These are phyloP conservation scores for Darevskia nairensis DNA, from an alignment of 2,797 vertebrate species.

Conservation along the genomic window DNA sequence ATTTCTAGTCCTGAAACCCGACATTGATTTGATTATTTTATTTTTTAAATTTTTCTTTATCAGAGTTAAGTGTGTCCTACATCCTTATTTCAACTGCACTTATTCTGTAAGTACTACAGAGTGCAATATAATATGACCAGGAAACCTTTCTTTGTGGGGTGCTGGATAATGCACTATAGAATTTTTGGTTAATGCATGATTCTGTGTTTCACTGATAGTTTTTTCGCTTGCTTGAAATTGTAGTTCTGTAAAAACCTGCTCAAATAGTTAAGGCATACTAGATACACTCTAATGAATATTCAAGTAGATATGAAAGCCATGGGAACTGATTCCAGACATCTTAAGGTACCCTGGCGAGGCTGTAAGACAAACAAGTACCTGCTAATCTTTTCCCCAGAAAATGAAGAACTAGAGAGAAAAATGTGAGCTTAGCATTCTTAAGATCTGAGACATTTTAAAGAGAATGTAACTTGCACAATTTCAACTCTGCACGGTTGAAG, in stretches of 20 bases:
- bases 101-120: slow-evolving; percentile 61
- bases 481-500: too few species aligned
- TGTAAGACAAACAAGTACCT: slow-evolving; percentile 52
- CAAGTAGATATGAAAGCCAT: slow-evolving; percentile 42
- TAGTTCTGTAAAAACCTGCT: slow-evolving; percentile 62
- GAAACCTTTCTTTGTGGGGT: slow-evolving; percentile 64
- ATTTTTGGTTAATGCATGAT: slow-evolving; percentile 57
- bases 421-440: neutral
- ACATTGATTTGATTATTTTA: slow-evolving; percentile 15
- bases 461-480: neutral
- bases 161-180: slow-evolving; percentile 54
- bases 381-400: slow-evolving; percentile 60
- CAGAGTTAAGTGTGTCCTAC: slow-evolving; percentile 46
- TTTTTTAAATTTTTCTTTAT: slow-evolving; percentile 40
- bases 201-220: slow-evolving; percentile 61
- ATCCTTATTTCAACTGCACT: slow-evolving; percentile 58
- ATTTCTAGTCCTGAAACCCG: neutral
- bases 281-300: slow-evolving; percentile 56
- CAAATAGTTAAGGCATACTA: slow-evolving; percentile 43
- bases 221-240: slow-evolving; percentile 53
- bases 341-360: slow-evolving; percentile 54
- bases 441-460: neutral
- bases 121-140: slow-evolving; percentile 54
- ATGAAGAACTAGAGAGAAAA: slow-evolving; percentile 58
- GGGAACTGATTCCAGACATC: slow-evolving; percentile 58